Evolutionary conservation across 2,797 vertebrate species (phyloP).

Genomic region (Sciaenops ocellatus): DNA sequence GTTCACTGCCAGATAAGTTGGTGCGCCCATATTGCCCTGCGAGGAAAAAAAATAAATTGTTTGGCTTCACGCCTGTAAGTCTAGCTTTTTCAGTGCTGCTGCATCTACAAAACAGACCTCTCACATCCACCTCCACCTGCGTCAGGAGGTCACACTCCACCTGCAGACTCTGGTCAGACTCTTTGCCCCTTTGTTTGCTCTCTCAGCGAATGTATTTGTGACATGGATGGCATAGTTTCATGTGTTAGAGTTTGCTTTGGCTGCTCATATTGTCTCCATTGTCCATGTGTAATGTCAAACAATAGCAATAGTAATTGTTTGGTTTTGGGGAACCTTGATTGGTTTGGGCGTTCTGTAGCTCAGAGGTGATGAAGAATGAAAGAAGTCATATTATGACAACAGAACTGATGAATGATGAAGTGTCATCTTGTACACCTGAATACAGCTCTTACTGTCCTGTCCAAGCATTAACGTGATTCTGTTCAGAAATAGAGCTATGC

Average conservation of each 20-base stretch:
- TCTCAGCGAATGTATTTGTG: neutral
- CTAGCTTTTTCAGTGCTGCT: neutral
- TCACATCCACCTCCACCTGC: neutral
- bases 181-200: neutral
- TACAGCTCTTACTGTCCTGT: neutral
- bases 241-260: neutral
- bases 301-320: neutral
- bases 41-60: neutral
- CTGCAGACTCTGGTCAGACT: no score
- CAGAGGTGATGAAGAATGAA: neutral
- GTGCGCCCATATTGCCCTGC: neutral
- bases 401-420: neutral
- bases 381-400: neutral
- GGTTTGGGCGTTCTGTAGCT: neutral
- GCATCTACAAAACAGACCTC: neutral
- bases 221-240: no score
- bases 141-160: no score
- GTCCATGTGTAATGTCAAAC: neutral
- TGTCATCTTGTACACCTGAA: neutral
- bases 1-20: conserved; percentile 14
- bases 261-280: neutral
- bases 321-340: neutral
- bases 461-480: neutral
- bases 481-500: neutral
- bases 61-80: neutral